Conservation (phyloP, 2,113 vertebrate genomes). For the Hydropotes inermis region DNA sequence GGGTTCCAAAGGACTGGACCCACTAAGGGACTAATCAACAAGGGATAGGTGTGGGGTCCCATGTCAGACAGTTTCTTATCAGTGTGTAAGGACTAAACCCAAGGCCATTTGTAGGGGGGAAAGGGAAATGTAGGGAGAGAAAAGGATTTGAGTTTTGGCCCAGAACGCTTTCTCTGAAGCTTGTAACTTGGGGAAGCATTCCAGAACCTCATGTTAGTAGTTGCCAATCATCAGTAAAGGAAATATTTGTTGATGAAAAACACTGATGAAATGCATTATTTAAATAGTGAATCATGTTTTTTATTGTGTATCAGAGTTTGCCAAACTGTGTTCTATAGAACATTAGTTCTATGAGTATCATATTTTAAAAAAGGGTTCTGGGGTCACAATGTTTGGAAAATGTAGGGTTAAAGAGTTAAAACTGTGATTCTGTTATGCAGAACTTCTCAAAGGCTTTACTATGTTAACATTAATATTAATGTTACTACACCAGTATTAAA, state of each 20-base stretch:
- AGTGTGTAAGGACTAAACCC: not conserved
- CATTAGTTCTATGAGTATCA: not conserved
- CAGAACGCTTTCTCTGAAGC: not conserved
- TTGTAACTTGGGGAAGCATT: not conserved
- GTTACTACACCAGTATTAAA: not conserved
- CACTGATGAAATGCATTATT: not conserved
- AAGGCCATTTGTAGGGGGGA: not conserved
- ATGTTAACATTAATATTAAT: not conserved
- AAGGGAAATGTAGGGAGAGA: not conserved
- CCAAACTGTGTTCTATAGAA: not conserved
- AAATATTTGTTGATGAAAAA: conserved; percentile 8
- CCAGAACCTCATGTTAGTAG: not conserved
- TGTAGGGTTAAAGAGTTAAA: not conserved
- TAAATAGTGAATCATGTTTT: conserved; percentile 6
- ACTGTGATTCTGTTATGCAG: not conserved
- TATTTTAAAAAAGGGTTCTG: not conserved
- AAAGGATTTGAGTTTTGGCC: not conserved
- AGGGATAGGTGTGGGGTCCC: not conserved
- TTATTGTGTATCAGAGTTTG: conserved; percentile 4
- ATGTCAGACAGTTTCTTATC: not conserved
- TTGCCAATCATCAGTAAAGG: not conserved
- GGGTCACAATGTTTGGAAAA: not conserved
- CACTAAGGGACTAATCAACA: not conserved
- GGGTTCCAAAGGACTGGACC: not conserved
- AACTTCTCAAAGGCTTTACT: not conserved